A percentile compares a stretch with the other conserved stretches of the same genome.
phyloP scores from a whole-genome alignment of 2,797 vertebrate genomes.

The Lycodopsis pacificus region DNA sequence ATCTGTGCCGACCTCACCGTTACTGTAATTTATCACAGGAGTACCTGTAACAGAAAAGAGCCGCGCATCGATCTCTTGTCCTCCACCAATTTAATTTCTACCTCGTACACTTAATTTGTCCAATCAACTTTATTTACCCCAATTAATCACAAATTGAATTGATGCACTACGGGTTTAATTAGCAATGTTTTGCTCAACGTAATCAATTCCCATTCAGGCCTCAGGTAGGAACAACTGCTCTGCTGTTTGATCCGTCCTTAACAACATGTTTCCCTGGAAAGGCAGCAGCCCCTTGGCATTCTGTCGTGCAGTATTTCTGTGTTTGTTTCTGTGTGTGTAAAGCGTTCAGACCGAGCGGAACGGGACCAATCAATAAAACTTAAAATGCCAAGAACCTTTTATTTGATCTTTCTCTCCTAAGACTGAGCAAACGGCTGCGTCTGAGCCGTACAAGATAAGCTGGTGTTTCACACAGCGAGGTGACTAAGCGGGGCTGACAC shows the following conservation, averaged over 20 bases:
- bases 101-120: constrained; percentile 79
- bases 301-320: constrained; percentile 61
- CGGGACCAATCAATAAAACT: constrained; percentile 78
- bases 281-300: constrained; percentile 57
- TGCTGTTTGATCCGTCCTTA: constrained; percentile 66
- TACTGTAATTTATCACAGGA: constrained; percentile 61
- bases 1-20: constrained; percentile 48
- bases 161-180: constrained; percentile 81
- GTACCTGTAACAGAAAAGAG: constrained; percentile 64
- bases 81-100: constrained; percentile 78
- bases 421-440: constrained; percentile 58
- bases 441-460: constrained; percentile 75
- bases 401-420: constrained; percentile 74
- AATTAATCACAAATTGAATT: constrained; percentile 83
- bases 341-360: constrained; percentile 66
- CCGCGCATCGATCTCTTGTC: constrained; percentile 72
- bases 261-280: constrained; percentile 60
- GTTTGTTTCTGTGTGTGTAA: constrained; percentile 62
- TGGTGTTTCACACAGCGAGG: constrained; percentile 64
- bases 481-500: constrained; percentile 70
- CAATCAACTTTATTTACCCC: constrained; percentile 81
- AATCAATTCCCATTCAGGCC: constrained; percentile 81
- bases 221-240: constrained; percentile 59
- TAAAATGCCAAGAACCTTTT: constrained; percentile 81
- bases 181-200: constrained; percentile 75